Conservation (phyloP, 1,140 invertebrate genomes). For the Anastatus disparis region DNA sequence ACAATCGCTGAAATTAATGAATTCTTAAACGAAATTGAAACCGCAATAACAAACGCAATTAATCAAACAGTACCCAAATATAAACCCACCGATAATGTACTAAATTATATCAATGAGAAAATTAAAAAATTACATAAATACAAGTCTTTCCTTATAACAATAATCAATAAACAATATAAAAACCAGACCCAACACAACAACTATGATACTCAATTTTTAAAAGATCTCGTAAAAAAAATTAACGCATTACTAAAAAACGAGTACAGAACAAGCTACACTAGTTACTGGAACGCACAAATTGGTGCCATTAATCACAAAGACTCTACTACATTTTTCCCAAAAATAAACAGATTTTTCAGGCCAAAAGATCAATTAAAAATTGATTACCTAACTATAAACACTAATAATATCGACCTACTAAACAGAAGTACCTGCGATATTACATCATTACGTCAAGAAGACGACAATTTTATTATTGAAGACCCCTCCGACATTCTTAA, state of each 20-base stretch:
- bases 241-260: background rate
- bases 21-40: background rate
- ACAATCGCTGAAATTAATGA: background rate
- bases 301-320: background rate
- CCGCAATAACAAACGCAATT: background rate
- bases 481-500: background rate
- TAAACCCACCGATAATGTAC: background rate
- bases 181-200: background rate
- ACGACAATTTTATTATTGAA: background rate
- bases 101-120: background rate
- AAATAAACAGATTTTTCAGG: constrained; percentile 13
- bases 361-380: background rate
- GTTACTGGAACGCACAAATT: background rate
- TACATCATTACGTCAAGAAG: background rate
- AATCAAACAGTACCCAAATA: background rate
- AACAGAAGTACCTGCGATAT: background rate
- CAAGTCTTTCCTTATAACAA: background rate
- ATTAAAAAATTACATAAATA: constrained; percentile 14
- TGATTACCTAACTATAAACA: background rate
- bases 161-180: background rate
- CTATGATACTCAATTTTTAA: background rate
- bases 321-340: background rate
- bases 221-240: background rate
- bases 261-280: background rate
- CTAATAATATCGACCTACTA: background rate